These are phyloP conservation scores for Saguinus midas DNA, from an alignment of 2,113 vertebrate genomes.

Conservation along the genomic window DNA sequence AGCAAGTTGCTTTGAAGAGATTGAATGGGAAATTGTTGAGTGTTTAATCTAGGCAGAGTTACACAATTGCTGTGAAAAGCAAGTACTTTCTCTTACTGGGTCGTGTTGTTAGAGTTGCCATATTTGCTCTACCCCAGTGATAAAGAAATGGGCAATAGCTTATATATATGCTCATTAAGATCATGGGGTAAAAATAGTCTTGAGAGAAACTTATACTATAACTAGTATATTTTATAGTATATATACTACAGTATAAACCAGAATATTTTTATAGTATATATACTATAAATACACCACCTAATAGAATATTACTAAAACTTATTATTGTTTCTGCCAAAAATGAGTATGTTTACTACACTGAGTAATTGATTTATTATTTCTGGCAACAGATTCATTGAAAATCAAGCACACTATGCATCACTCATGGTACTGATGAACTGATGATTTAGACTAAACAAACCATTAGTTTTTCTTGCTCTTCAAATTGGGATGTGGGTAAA, in stretches of 20 bases:
- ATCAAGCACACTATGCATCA: background rate
- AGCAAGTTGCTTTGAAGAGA: constrained; percentile 17
- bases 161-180: background rate
- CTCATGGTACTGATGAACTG: background rate
- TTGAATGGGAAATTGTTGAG: background rate
- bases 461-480: background rate
- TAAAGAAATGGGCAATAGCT: background rate
- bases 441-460: background rate
- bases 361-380: background rate
- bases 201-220: background rate
- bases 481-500: background rate
- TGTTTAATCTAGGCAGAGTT: background rate
- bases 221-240: too few relatives aligned
- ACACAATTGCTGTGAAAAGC: background rate
- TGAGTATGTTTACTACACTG: background rate
- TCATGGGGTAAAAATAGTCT: background rate
- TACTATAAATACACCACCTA: too few relatives aligned
- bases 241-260: too few relatives aligned
- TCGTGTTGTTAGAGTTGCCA: background rate
- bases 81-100: background rate
- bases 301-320: background rate
- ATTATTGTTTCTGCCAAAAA: background rate
- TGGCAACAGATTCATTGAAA: background rate
- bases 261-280: too few relatives aligned
- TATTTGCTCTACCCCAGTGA: background rate